Percentiles rank a stretch among this genome's conserved stretches.
Evolutionary conservation across 2,113 vertebrate genomes (phyloP).

Genomic region (Myanophis thanlyinensis): DNA sequence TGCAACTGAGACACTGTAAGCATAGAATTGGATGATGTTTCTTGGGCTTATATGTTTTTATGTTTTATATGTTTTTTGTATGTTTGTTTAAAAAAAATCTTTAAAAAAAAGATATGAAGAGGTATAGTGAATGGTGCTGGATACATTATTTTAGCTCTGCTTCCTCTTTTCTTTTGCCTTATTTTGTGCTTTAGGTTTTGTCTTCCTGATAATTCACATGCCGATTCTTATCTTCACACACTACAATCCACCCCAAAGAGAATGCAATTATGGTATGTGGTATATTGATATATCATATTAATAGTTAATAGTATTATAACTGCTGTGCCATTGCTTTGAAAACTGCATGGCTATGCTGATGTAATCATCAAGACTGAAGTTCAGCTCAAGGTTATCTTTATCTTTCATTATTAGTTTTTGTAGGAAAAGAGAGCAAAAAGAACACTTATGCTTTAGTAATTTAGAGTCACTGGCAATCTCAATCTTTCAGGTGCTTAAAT

Average conservation of each 20-base stretch:
- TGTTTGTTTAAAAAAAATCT: no score
- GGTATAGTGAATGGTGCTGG: not conserved
- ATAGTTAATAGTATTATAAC: not conserved
- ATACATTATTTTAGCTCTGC: not conserved
- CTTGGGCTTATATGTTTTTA: no score
- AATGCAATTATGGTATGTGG: not conserved
- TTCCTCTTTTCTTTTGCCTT: not conserved
- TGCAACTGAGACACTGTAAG: no score
- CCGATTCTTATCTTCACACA: not conserved
- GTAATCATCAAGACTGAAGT: not conserved
- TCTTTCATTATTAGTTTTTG: not conserved
- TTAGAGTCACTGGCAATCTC: not conserved
- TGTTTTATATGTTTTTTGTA: no score
- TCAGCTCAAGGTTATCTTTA: not conserved
- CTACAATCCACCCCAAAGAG: not conserved
- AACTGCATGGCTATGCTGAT: not conserved
- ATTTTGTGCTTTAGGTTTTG: not conserved
- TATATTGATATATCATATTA: not conserved
- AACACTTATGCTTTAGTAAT: not conserved
- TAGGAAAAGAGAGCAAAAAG: not conserved
- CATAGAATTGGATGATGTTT: no score
- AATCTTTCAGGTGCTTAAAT: slow-evolving; percentile 4
- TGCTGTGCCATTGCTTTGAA: not conserved
- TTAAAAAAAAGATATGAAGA: not conserved
- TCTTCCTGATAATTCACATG: not conserved